Base-by-base conservation (phyloP, 2,888 invertebrate genomes). In the Rhamphomyia laevipes region DNA sequence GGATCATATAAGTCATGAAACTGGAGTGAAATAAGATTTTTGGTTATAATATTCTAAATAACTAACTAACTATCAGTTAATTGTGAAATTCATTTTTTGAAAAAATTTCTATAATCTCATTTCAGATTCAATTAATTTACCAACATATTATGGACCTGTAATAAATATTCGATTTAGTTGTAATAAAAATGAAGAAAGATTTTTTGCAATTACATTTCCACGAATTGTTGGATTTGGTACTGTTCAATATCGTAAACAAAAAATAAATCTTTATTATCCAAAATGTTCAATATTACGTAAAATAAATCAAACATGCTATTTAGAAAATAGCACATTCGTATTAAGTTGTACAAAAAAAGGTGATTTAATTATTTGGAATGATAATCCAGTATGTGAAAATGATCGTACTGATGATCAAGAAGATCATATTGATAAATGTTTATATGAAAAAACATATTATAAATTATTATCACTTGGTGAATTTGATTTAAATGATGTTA, bases 281-380 rank as follows among this genome's bases (percentile, higher is more conserved):
- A 45, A 46, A 11, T 45, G 41, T 42, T 10, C 40, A 21, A 13
- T n/a, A 15, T 10, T 3, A 10, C 15, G 4, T 11, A 10, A 17
- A 21, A 31, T 45, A 5, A 74, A 73, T 4, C 72, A 73, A 51
- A 77, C 74, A 52, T 73, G 75, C 1, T 80, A 76, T 57, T 68
- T 78, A 1, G 59, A 66, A 3, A 62, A 64, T 7, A 73, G 74
- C 1, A 66, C 73, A 15, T 75, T 75, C 60, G 70, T 74, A 16
- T 65, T 78, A 18, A 76, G 75, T 6, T 71, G 65, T 1, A 75
- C 75, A 1, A 69, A 60, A 23, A 67, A 71, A 10, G 80, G 80
- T 0, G 67, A 63, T 13, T 65, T 77, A 3, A 55, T 77, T 1
- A 60, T 77, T 12, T 79, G 73, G 56, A 74, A 76, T 1, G 75